These are phyloP conservation scores for Drosophila barbarae DNA, from an alignment of 2,888 invertebrate genomes.

Conservation along the genomic window DNA sequence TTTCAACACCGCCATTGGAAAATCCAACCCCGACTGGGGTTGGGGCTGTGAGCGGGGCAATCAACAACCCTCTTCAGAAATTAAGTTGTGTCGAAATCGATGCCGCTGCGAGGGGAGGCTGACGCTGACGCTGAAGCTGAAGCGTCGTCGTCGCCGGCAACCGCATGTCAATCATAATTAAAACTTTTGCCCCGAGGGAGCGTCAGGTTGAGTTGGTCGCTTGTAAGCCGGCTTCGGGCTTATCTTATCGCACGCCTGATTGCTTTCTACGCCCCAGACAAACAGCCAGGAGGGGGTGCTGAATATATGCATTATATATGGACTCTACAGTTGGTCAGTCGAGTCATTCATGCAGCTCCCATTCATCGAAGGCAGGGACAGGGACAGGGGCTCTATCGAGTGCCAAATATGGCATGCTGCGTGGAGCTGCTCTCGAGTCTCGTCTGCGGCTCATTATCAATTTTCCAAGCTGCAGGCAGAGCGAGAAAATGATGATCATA, in stretches of 20 bases:
- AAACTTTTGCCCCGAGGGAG: conserved; percentile 50
- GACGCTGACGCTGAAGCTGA: conserved; percentile 8
- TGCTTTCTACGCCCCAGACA: conserved; percentile 51
- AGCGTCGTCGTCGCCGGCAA: conserved; percentile 37
- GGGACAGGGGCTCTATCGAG: conserved; percentile 43
- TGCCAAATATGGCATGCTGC: conserved; percentile 51
- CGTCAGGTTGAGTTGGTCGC: conserved; percentile 14
- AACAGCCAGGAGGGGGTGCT: neutral
- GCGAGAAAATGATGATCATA: neutral
- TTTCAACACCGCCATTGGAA: conserved; percentile 51
- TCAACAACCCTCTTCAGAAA: conserved; percentile 70
- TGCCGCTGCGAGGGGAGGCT: conserved; percentile 58
- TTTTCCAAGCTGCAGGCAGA: conserved; percentile 58
- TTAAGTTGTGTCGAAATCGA: conserved; percentile 73
- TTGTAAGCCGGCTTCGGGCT: conserved; percentile 41
- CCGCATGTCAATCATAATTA: conserved; percentile 74
- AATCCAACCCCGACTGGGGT: neutral
- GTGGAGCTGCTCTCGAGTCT: conserved; percentile 18
- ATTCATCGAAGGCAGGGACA: conserved; percentile 37
- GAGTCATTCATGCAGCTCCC: conserved; percentile 51
- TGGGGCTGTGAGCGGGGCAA: conserved; percentile 44
- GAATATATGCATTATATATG: conserved; percentile 4
- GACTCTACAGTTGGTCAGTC: conserved; percentile 32
- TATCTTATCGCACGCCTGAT: conserved; percentile 70
- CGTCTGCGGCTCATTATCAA: conserved; percentile 68